These are phyloP conservation scores for Delphinus delphis DNA, from an alignment of 2,113 vertebrate genomes.

Conservation along the genomic window DNA sequence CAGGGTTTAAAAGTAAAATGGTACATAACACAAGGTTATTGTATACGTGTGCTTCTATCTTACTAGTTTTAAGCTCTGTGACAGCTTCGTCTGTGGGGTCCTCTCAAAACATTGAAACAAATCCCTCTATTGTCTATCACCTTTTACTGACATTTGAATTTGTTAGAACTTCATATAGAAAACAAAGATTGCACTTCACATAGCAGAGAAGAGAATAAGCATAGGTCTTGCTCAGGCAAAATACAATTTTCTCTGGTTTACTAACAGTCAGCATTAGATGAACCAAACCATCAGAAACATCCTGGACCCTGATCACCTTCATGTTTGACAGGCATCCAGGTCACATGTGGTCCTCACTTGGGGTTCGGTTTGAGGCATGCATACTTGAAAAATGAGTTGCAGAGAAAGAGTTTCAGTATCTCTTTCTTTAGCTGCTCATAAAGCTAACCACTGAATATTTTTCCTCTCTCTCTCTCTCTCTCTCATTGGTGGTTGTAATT, in stretches of 20 bases:
- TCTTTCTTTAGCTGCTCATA: neutral
- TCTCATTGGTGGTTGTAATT: neutral
- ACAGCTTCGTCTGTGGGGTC: neutral
- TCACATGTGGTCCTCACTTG: neutral
- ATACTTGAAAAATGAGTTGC: neutral
- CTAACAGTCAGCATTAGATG: no score
- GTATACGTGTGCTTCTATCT: neutral
- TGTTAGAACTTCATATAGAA: neutral
- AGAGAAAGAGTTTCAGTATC: neutral
- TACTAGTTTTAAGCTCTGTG: neutral
- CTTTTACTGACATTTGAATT: neutral
- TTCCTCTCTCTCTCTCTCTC: neutral
- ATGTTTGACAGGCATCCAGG: neutral
- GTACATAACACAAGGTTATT: neutral
- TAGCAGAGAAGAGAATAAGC: neutral
- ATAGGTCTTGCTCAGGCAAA: neutral
- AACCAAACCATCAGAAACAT: neutral
- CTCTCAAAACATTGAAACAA: neutral
- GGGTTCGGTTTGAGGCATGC: neutral
- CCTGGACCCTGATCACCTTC: neutral
- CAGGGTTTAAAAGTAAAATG: neutral
- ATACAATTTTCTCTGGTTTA: neutral
- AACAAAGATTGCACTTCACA: neutral
- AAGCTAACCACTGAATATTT: neutral
- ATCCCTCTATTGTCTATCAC: neutral